Conservation (phyloP, 2,113 vertebrate genomes). For the Onychostruthus taczanowskii region DNA sequence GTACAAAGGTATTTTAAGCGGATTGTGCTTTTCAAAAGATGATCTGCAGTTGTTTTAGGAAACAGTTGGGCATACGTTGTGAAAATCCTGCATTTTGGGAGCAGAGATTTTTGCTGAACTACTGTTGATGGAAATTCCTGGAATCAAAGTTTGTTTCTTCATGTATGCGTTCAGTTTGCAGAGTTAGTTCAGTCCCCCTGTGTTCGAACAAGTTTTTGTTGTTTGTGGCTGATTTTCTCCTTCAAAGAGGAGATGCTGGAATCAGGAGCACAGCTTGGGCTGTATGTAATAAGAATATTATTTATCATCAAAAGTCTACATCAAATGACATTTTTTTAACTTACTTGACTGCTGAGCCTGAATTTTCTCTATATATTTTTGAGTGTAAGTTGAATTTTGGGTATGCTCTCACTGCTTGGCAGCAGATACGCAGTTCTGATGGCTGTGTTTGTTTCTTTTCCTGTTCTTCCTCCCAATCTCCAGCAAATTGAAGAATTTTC, state of each 20-base stretch:
- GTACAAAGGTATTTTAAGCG: neutral
- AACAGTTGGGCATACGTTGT: fast-evolving
- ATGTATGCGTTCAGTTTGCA: neutral
- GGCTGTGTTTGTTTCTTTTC: neutral
- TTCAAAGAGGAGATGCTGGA: neutral
- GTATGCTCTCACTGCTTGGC: neutral
- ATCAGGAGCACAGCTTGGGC: neutral
- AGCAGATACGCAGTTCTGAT: neutral
- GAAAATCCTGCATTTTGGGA: neutral
- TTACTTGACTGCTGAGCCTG: neutral
- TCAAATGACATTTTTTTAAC: neutral
- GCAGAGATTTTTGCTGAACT: neutral
- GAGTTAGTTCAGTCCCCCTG: neutral
- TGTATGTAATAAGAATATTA: neutral
- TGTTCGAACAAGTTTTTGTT: neutral
- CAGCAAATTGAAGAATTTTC: conserved; percentile 99
- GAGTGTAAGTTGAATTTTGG: neutral
- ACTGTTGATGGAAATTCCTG: neutral
- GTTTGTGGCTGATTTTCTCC: neutral
- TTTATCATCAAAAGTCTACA: neutral
- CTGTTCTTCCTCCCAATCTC: neutral
- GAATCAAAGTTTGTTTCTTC: neutral
- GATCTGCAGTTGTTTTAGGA: neutral
- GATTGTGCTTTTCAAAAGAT: neutral
- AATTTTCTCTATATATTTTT: neutral